Evolutionary conservation across 2,113 vertebrate species (phyloP), one percentile per base, ranked within the genome.

Genomic region (Neogobius melanostomus): DNA sequence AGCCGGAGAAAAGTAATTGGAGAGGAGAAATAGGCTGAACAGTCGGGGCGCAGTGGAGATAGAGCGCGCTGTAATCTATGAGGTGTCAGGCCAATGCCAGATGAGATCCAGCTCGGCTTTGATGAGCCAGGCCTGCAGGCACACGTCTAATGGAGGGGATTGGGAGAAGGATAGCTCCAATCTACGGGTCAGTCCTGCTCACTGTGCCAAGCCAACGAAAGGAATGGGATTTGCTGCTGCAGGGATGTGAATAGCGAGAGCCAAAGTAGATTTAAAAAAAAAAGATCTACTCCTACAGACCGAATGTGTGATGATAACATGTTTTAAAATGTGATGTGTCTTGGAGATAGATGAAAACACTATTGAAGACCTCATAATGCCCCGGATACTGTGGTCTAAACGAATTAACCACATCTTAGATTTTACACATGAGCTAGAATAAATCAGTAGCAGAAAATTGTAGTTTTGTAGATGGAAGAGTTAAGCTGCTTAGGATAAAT

Each of bases 91-190:
- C 61, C 76, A 65, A 44, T 83, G 82, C 79, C 82, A 84, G 75
- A 77, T 85, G 80, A 86, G 89, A 88, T 85, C 82, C 83, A 80
- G 72, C 74, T 71, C 71, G 66, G 17, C 75, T 89, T 85, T 81
- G 81, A 88, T 85, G 82, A 85, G 75, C 73, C 70, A 82, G 81
- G 86, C 86, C 85, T 87, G 66, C 68, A 79, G 84, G 74, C 76
- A 66, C 71, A 69, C 52, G 50, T 82, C 71, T 87, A 88, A 88
- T 87, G 47, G 83, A 64, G 74, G 68, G 71, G 76, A 85, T 72
- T 82, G 73, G 78, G 81, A 85, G 72, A 80, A 64, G 71, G 79
- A 85, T 87, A 68, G 74, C 82, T 83, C 73, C 85, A 82, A 87
- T 85, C 84, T 82, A 28, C 82, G 81, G 85, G 84, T 82, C 79